Evolutionary conservation across 92 coral and sea anemone genomes (phyloP), one percentile per base, ranked within the genome.

Genomic region (Micromussa lordhowensis): DNA sequence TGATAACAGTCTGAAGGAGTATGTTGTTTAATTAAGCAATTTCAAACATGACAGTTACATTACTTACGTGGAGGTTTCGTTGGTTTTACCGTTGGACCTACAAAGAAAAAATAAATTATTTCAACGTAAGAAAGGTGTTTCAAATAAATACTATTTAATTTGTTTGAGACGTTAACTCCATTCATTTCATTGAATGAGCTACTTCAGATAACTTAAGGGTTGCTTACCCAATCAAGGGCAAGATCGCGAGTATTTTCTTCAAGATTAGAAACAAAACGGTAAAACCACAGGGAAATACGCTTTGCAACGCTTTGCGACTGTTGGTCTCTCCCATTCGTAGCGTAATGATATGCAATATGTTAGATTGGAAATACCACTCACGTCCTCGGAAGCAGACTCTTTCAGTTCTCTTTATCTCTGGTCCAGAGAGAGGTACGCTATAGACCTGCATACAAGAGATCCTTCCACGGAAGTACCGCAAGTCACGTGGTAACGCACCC

Each of bases 391-490:
- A 93, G 90, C 95, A 93, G 72, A 93, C 87, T 51, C 84, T 90
- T 70, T 84, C 86, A 49, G 92, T 93, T 66, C 88, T 81, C 54
- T 84, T 85, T 63, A 93, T 90, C 59, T 90, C 91, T 3, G 93
- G 89, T 55, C 95, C 95, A 26, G 86, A 90, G 69, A 93, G 63
- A 32, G 92, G 93, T 48, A 89, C 89, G n/a, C 95, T 90, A 84
- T 93, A 93, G 14, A 93, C 90, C 78, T 93, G 95, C 81, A 93
- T 85, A 26, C 95, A 93, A 9, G 95, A 93, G 49, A 93, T 53
- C 59, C 93, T 83, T 54, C 95, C 95, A 73, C 93, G 93, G 90
- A 87, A 93, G 91, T 93, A 90, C 89, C 95, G 79, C 91, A 93
- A 73, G 38, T 90, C 95, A n/a, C 89, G 91, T n/a, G 83, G 89